phyloP scores from a whole-genome alignment of 2,797 vertebrate genomes.

The Takifugu ocellatus region DNA sequence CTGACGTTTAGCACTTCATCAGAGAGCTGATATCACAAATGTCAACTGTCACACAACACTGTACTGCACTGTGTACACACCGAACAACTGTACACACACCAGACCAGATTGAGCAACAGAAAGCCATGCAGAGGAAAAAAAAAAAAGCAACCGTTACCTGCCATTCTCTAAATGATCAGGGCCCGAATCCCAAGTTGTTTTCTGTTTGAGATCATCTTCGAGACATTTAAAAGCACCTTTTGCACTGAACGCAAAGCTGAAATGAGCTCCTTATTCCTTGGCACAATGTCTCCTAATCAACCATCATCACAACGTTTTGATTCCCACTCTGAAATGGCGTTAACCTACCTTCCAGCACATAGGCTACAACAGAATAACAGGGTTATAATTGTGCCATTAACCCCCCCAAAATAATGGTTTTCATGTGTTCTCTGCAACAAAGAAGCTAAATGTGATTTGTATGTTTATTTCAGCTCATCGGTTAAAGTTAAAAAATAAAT shows the following conservation, averaged over 20 bases:
- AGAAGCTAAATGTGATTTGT: constrained; percentile 11
- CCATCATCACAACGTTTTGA: constrained; percentile 12
- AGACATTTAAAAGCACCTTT: neutral
- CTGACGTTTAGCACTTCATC: constrained; percentile 4
- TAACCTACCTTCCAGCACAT: neutral
- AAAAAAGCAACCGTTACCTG: constrained; percentile 33
- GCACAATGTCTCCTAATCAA: constrained; percentile 3
- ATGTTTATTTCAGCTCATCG: neutral
- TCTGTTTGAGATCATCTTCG: constrained; percentile 21
- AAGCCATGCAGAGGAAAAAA: constrained; percentile 68
- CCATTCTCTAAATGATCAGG: constrained; percentile 25
- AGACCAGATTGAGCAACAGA: constrained; percentile 42
- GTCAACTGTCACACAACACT: neutral
- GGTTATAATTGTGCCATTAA: constrained; percentile 1
- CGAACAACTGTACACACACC: constrained; percentile 39
- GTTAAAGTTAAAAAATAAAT: neutral
- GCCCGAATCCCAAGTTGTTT: constrained; percentile 13
- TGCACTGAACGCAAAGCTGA: neutral
- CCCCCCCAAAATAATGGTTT: constrained; percentile 10
- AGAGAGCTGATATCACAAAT: neutral
- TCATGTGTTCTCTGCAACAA: neutral
- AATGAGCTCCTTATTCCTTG: neutral
- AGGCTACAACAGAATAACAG: neutral
- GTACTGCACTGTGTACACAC: constrained; percentile 4
- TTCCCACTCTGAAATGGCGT: constrained; percentile 2